A percentile compares a stretch with the other conserved stretches of the same genome.
Conservation (phyloP, 1,140 invertebrate species). For the Aphaenogaster floridana region DNA sequence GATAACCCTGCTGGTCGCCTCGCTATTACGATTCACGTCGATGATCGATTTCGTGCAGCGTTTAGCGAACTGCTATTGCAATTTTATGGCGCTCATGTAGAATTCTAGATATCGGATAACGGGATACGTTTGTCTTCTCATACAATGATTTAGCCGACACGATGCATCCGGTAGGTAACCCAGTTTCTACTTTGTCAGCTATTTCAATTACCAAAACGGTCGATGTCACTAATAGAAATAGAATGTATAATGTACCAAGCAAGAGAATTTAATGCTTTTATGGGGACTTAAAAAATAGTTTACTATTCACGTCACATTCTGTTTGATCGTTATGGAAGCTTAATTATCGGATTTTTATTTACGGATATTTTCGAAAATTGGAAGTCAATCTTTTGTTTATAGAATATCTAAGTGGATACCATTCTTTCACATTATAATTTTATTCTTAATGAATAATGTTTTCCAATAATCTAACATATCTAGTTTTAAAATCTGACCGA, state of each 20-base stretch:
- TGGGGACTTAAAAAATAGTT: background rate
- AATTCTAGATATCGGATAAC: constrained; percentile 38
- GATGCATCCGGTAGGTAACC: constrained; percentile 20
- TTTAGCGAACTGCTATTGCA: constrained; percentile 12
- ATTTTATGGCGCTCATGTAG: constrained; percentile 44
- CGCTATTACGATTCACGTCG: constrained; percentile 23
- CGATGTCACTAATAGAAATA: background rate
- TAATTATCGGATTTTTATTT: background rate
- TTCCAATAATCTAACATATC: background rate
- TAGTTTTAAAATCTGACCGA: constrained; percentile 1
- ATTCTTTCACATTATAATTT: background rate
- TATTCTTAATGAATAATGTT: background rate
- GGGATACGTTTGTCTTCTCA: constrained; percentile 27
- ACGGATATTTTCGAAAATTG: background rate
- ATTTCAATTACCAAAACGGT: constrained; percentile 20
- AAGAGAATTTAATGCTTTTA: background rate
- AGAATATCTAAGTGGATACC: background rate
- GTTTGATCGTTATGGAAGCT: background rate
- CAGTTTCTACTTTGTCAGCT: constrained; percentile 40
- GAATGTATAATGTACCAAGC: background rate
- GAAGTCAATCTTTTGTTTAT: background rate
- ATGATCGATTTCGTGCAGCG: constrained; percentile 27
- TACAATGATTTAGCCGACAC: constrained; percentile 29
- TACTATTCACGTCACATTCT: background rate
- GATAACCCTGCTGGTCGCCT: constrained; percentile 21